These are phyloP conservation scores for Lepilemur septentrionalis DNA, from an alignment of 2,797 vertebrate genomes.

Conservation along the genomic window DNA sequence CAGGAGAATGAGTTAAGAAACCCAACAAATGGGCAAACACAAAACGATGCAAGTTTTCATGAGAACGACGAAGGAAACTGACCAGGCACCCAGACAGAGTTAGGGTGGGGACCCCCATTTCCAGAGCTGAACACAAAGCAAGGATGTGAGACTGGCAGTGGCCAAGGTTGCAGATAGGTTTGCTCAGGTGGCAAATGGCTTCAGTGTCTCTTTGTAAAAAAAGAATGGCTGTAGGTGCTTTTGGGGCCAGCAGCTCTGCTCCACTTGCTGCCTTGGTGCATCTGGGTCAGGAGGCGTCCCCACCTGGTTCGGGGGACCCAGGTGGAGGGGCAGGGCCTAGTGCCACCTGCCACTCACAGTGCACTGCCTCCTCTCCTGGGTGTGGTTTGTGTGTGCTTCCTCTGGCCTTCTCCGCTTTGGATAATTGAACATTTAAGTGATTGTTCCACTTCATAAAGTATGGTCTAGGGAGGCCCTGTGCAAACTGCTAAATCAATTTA, in stretches of 20 bases:
- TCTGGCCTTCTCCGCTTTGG: background rate
- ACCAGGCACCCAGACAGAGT: background rate
- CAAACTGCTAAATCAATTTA: conserved; percentile 58
- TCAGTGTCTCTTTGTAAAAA: background rate
- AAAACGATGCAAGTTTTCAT: background rate
- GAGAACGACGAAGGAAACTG: background rate
- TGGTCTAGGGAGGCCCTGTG: conserved; percentile 11
- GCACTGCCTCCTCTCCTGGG: accelerated
- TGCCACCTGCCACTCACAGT: accelerated
- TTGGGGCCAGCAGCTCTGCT: background rate
- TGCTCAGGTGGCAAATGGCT: too few relatives aligned
- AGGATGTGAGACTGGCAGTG: too few relatives aligned
- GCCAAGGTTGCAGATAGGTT: too few relatives aligned
- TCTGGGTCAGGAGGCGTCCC: too few relatives aligned
- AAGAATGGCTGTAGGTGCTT: background rate
- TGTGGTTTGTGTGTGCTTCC: background rate
- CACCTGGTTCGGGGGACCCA: background rate
- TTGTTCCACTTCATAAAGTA: conserved; percentile 49
- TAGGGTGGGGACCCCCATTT: background rate
- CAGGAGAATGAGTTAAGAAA: background rate
- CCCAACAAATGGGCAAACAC: background rate
- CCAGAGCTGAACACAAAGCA: background rate
- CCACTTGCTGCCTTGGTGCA: background rate
- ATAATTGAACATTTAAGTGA: conserved; percentile 28
- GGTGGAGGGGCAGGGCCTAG: background rate